Base-by-base conservation (phyloP, 2,113 vertebrate genomes). In the Carassius carassius region DNA sequence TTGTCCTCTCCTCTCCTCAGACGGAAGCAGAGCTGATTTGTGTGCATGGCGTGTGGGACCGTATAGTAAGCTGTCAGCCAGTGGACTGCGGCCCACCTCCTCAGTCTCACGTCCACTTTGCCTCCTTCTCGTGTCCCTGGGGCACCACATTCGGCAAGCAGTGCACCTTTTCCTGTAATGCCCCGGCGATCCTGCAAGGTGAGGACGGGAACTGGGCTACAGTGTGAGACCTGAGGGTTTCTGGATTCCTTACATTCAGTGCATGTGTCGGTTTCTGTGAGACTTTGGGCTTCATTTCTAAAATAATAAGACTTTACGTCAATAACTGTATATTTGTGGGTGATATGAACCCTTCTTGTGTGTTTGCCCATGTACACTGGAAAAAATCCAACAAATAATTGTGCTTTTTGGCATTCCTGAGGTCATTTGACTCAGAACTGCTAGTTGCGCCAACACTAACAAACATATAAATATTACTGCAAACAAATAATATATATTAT, bases 101-200 rank as follows among this genome's bases (percentile, higher is more conserved):
- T 72, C 93, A 94, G 25, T 95, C 95, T 16, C 94, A 96, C 0
- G 95, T 99, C 87, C 96, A 94, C 91, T 93, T 98, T 0, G 97
- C 98, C 0, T 90, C 94, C 65, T 99, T 99, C 90, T 96, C 93
- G 72, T 99, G 98, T 85, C 93, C 94, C 0, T 86, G 89, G 81
- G 97, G 98, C 25, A 99, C 97, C 1, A 93, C 87, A 1, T 97
- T 95, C 83, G 93, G 94, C 74, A 96, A 96, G 90, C 94, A 93
- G 54, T 99, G 97, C 78, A 96, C 93, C 14, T 95, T 99, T 86
- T 93, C 96, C 80, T 99, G 98, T 89, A 93, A 95, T n/a, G 90
- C 95, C n/a, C 98, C 98, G 32, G 96, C 97, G 76, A 98, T 96
- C 86, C 94, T 99, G 72, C 97, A 98, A 96, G 98, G 98, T 98